Base-by-base conservation (phyloP, 2,113 vertebrate species). In the Cynopterus brachyotis region DNA sequence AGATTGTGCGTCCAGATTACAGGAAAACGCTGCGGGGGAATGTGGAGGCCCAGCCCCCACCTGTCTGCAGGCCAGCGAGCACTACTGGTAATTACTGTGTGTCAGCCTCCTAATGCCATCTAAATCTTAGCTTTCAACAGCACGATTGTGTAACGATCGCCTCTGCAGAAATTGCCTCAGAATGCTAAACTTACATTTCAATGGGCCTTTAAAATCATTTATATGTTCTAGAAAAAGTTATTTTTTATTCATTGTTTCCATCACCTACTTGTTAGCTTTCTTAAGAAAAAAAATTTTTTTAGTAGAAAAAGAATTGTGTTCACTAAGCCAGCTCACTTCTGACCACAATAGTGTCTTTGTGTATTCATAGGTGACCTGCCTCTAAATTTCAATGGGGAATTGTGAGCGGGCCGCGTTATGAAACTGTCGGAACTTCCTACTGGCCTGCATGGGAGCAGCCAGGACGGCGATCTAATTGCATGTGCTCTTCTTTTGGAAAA, bases 331-430 rank as follows among this genome's bases (percentile, higher is more conserved):
- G 92, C 93, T 97, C 95, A 57, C 93, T 97, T 96, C 94, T 93
- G 96, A 62, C 97, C 97, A 98, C 98, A 98, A 92, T 95, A 76
- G 97, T 67, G 80, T 78, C 98, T 98, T 97, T 98, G 96, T 96
- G 62, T 94, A 97, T 96, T 98, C 98, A 96, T 75, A 95, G 96
- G 98, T 97, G 98, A 98, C 98, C 89, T 95, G 97, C 97, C 97
- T 96, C 32, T 4, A 75, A 24, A 62, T 95, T 96, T 97, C 97
- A 95, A 69, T 96, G 92, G 95, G 91, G 96, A 98, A 90, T 78
- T 98, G 97, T 97, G 97, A 98, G 97, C 92, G 95, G 98, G 97
- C 89, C 19, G 30, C 81, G 97, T 98, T 98, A 98, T 93, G 98
- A 98, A 98, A 98, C 95, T 67, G 94, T 79, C 96, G 96, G 5